Conservation (phyloP, 2,113 vertebrate species). For the Muntiacus reevesi region DNA sequence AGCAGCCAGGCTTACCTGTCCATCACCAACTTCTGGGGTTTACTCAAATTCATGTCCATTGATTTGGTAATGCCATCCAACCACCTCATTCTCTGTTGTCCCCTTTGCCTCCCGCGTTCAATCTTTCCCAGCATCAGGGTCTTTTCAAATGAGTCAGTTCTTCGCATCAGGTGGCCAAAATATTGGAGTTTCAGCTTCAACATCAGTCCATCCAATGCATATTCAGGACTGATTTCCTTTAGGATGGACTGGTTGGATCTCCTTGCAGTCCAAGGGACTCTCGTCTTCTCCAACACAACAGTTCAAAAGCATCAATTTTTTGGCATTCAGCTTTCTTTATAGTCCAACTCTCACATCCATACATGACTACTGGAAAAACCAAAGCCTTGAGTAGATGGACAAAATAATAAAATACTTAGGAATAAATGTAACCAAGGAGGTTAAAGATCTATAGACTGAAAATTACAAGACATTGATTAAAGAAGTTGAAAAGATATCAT, state of each 20-base stretch:
- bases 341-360: not conserved
- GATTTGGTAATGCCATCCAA: not conserved
- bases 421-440: not conserved
- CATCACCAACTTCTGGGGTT: not conserved
- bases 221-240: not conserved
- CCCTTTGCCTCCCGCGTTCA: fast-evolving
- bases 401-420: not conserved
- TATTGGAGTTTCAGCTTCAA: not conserved
- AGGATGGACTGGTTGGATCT: not conserved
- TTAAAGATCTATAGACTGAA: not conserved
- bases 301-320: not conserved
- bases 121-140: not conserved
- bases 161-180: not conserved
- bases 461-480: not conserved
- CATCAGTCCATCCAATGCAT: not conserved
- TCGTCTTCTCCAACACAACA: not conserved
- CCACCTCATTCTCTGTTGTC: not conserved
- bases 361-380: not conserved
- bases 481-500: not conserved
- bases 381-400: not conserved
- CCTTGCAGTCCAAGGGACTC: not conserved
- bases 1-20: not conserved
- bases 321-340: not conserved
- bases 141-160: not conserved
- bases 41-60: not conserved